phyloP scores from a whole-genome alignment of 92 coral and sea anemone genomes.

The Desmophyllum pertusum region DNA sequence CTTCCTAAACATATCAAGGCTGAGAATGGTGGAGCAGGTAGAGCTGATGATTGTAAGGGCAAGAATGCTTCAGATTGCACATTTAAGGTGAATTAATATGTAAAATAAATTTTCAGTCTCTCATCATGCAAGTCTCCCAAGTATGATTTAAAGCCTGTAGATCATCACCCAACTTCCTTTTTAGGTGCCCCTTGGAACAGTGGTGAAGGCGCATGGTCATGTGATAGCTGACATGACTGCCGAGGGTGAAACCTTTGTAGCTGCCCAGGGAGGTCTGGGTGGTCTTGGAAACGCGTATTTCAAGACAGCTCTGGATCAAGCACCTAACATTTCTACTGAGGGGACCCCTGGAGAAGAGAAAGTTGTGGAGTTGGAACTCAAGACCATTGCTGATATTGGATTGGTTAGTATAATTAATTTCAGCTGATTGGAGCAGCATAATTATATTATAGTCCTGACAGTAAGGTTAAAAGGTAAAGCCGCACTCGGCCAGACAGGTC shows the following conservation, averaged over 20 bases:
- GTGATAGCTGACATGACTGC: slow-evolving; percentile 78
- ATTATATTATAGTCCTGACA: no score
- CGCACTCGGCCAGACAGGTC: no score
- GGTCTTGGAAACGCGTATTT: slow-evolving; percentile 94
- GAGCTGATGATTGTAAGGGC: slow-evolving; percentile 74
- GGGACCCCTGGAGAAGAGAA: slow-evolving; percentile 95
- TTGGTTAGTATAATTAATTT: slow-evolving; percentile 64
- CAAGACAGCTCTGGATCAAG: slow-evolving; percentile 80
- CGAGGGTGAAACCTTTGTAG: slow-evolving; percentile 74
- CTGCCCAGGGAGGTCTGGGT: slow-evolving; percentile 88
- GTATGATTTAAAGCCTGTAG: no score
- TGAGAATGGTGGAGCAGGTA: slow-evolving; percentile 85
- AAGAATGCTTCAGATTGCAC: slow-evolving; percentile 68
- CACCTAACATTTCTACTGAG: slow-evolving; percentile 74
- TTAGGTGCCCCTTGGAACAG: slow-evolving; percentile 96
- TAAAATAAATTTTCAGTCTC: no score
- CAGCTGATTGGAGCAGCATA: neutral
- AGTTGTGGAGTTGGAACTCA: slow-evolving; percentile 85
- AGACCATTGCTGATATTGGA: slow-evolving; percentile 99
- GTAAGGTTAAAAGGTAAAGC: no score
- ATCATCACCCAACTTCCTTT: neutral
- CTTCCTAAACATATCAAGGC: slow-evolving; percentile 82
- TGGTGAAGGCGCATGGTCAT: slow-evolving; percentile 62
- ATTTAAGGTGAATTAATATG: slow-evolving; percentile 81
- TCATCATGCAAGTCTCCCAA: neutral